Evolutionary conservation across 2,113 vertebrate genomes (phyloP), one percentile per base, ranked within the genome.

Genomic region (Silurus glanis): DNA sequence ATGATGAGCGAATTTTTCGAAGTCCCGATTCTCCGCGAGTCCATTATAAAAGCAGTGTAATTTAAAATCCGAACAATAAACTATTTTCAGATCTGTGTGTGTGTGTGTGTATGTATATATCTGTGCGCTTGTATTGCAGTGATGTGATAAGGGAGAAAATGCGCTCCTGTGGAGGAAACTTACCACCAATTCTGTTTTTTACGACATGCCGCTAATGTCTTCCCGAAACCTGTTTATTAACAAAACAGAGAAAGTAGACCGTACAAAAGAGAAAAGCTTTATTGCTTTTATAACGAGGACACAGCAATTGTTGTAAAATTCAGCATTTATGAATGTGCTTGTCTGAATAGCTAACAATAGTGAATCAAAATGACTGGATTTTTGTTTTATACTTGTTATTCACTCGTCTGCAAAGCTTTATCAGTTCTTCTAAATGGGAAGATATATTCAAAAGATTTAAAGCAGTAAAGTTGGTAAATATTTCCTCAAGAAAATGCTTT

Each of bases 141-240:
- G 76, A 84, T 81, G 67, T 66, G 51, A 67, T 76, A 61, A 67
- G 19, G 83, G 21, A 80, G 14, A 16, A 17, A 56, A 79, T 64
- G 58, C 21, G 9, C 19, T 59, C 78, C 28, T 58, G 53, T 9
- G 23, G 16, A 51, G 2, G 28, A 71, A 85, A 81, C 69, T 83
- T 58, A 28, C 28, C 59, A 23, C 16, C 47, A 9, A 25, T 82
- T 85, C 80, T 84, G 85, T 53, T 85, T 69, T 69, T 83, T 37
- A 55, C 56, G 82, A 45, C n/a, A 56, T 2, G 66, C 51, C 16
- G 17, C 82, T 37, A 66, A 56, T 12, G 16, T 67, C 25, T 67
- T 67, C 14, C 10, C 28, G 1, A 67, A 69, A 69, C 25, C 66
- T 69, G 21, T 69, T 69, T 78, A 1, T 51, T 12, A 78, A 51